phyloP scores from a whole-genome alignment of 2,113 vertebrate genomes.

The Malurus alboscapulatus region DNA sequence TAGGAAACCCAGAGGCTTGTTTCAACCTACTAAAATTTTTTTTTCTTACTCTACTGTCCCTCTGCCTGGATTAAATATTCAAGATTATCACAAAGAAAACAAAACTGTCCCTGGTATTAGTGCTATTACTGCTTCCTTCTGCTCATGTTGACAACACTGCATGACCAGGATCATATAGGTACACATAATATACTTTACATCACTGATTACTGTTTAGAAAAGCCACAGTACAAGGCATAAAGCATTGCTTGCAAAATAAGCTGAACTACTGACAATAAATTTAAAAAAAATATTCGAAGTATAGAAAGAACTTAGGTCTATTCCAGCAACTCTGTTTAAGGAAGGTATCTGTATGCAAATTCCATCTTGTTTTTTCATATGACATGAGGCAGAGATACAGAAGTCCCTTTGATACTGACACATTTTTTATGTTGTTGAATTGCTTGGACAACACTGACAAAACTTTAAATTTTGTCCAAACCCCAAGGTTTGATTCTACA shows the following conservation, averaged over 20 bases:
- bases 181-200: not conserved
- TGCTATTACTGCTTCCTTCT: not conserved
- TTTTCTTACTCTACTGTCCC: not conserved
- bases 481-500: not conserved
- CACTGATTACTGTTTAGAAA: not conserved
- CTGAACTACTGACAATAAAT: not conserved
- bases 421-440: not conserved
- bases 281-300: not conserved
- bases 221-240: not conserved
- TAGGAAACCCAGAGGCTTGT: not conserved
- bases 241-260: not conserved
- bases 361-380: not conserved
- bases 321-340: not conserved
- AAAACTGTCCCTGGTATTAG: not conserved
- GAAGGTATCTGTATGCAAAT: not conserved
- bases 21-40: not conserved
- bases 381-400: not conserved
- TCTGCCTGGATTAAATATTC: not conserved
- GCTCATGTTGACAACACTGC: not conserved
- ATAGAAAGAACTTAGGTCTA: not conserved
- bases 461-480: not conserved
- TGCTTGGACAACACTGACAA: not conserved
- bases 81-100: not conserved
- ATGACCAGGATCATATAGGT: rapidly evolving
- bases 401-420: not conserved